Evolutionary conservation across 2,888 invertebrate genomes (phyloP), one percentile per base, ranked within the genome.

Genomic region (Campoletis raptor): DNA sequence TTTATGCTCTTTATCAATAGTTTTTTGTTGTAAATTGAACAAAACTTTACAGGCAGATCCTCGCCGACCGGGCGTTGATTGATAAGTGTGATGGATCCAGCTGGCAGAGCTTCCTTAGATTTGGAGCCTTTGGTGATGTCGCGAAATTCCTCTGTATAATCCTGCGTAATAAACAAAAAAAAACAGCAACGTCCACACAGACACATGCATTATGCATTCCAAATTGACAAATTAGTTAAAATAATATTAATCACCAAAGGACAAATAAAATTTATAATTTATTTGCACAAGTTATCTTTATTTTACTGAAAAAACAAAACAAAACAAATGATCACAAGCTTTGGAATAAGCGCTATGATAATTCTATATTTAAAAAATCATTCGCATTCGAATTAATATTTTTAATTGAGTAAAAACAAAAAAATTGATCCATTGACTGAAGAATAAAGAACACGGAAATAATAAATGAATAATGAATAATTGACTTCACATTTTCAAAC

Each of bases 81-180:
- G 95, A 99, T 98, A 94, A 99, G 96, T 92, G 98, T 98, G 95
- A 99, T 98, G 95, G 97, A 97, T 91, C 98, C 98, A 92, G 98
- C 97, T 92, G 98, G 98, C 91, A 98, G 96, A 92, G 98, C 97
- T 95, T 98, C 98, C 96, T 98, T 98, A 92, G 97, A 97, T 96
- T 98, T 98, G 82, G 94, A 92, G 94, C 98, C 98, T 95, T 98
- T 98, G 94, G 98, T 97, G 95, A 99, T 99, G 96, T 98, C 98
- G 94, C 98, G 97, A 96, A 99, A 98, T 95, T 98, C 98, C 96
- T 99, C 98, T 91, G 98, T 98, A 96, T 98, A 98, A 95, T 98
- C 98, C 98, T 98, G 96, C 92, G 94, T 95, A 95, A 94, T 89
- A 74, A 57, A 74, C 15, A 57, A 84, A 88, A 84, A 88, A 69